Conservation (phyloP, 2,113 vertebrate species). For the Lepus americanus region DNA sequence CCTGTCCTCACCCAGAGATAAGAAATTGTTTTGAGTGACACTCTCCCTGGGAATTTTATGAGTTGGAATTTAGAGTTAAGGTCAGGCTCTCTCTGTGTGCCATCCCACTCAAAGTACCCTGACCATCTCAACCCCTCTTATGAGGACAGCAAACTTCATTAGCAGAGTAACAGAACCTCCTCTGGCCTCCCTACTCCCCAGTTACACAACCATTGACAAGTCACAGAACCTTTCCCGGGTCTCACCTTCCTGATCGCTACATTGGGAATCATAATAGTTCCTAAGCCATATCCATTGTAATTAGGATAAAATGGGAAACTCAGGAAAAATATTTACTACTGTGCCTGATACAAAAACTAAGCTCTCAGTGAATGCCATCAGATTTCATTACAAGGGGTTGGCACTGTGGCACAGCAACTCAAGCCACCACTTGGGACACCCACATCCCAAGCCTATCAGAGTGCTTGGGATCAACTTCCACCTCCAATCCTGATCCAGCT, state of each 20-base stretch:
- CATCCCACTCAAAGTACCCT: background rate
- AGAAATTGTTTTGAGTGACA: background rate
- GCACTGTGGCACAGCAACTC: too few species aligned
- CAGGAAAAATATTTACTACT: background rate
- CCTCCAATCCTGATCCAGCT: too few species aligned
- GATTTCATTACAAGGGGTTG: background rate
- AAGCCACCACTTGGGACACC: too few species aligned
- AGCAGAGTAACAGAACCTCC: background rate
- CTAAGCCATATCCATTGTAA: background rate
- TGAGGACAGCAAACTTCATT: constrained; percentile 43
- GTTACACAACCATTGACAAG: background rate
- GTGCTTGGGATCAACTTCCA: too few species aligned
- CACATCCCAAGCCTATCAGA: too few species aligned
- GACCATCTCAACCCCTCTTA: background rate
- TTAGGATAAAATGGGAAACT: background rate
- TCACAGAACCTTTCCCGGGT: background rate
- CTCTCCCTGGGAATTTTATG: background rate
- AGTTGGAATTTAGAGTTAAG: background rate
- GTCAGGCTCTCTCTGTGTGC: background rate
- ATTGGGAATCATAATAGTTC: background rate
- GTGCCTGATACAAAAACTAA: background rate
- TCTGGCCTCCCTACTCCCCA: background rate
- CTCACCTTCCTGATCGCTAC: background rate
- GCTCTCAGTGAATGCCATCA: background rate
- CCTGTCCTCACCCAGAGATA: background rate